Base-by-base conservation (phyloP, 2,888 invertebrate genomes). In the Pasiphila rectangulata region DNA sequence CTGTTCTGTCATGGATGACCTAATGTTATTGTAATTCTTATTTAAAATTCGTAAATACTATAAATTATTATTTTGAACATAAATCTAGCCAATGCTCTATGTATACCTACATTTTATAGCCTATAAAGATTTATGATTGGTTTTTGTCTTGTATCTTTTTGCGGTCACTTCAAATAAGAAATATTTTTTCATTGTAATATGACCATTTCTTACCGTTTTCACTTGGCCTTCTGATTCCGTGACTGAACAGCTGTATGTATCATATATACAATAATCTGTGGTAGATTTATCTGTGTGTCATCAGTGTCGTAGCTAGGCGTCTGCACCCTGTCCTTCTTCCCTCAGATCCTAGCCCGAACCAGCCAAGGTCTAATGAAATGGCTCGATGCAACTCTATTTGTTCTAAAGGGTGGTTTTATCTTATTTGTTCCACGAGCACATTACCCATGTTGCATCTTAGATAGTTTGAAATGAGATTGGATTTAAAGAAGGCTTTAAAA, bases 281-380 rank as follows among this genome's bases (percentile, higher is more conserved):
- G 61, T 42, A 48, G 43, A 68, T 60, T 62, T 46, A 60, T 56
- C 62, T 75, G 66, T 64, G 63, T 78, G 64, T 80, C 74, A 69
- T 84, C 69, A 72, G 61, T 83, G 83, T 84, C 65, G 79, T 84
- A 83, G 79, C 66, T 79, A 75, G 70, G 60, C 57, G n/a, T 71
- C 62, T 73, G 61, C 62, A 74, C 76, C 78, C 73, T 74, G 24
- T 59, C 57, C 64, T 71, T 67, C 62, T 59, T 63, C 62, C 56
- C 24, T 39, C 15, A 29, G 37, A 3, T 29, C 32, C 5, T 1
- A 5, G 4, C 13, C 15, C 27, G 12, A 3, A 2, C 13, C 3
- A 43, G 10, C 38, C 29, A 48, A 40, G 39, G 43, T 25, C 51
- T 44, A 32, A 34, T 32, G 52, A 55, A 52, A 55, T 53, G 55